Evolutionary conservation across 1,140 invertebrate species (phyloP).

Genomic region (Dreissena polymorpha): DNA sequence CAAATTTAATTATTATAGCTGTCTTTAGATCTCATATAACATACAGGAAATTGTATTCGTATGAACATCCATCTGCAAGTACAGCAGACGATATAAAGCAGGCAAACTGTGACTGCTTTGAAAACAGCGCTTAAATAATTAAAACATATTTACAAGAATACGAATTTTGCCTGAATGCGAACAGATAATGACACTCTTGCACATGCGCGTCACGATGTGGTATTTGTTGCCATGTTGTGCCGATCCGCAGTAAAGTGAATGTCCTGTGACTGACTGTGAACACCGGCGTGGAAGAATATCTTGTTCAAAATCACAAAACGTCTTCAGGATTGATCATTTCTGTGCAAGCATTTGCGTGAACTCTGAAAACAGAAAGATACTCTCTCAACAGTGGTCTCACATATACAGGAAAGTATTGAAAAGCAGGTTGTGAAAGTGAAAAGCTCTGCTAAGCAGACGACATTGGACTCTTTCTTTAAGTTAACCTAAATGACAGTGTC

Average conservation of each 20-base stretch:
- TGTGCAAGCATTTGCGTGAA: constrained; percentile 36
- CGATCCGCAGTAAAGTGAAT: background rate
- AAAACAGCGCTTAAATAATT: background rate
- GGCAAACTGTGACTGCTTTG: background rate
- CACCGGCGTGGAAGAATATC: too few species aligned
- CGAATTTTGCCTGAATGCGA: too few species aligned
- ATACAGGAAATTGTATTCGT: background rate
- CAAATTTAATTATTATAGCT: too few species aligned
- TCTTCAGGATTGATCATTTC: constrained; percentile 9
- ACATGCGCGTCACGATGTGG: too few species aligned
- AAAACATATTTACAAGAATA: background rate
- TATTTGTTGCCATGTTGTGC: background rate
- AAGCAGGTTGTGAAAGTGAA: background rate
- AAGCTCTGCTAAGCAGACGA: too few species aligned
- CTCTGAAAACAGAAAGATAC: constrained; percentile 26
- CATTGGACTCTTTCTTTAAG: too few species aligned
- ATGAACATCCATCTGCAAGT: background rate
- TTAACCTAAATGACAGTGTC: too few species aligned
- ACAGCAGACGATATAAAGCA: background rate
- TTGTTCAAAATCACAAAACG: background rate
- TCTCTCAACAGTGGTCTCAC: background rate
- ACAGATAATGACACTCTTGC: too few species aligned
- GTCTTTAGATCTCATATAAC: too few species aligned
- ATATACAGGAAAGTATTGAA: background rate
- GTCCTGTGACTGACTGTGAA: background rate